Evolutionary conservation across 1,140 invertebrate species (phyloP).

Genomic region (Popillia japonica): DNA sequence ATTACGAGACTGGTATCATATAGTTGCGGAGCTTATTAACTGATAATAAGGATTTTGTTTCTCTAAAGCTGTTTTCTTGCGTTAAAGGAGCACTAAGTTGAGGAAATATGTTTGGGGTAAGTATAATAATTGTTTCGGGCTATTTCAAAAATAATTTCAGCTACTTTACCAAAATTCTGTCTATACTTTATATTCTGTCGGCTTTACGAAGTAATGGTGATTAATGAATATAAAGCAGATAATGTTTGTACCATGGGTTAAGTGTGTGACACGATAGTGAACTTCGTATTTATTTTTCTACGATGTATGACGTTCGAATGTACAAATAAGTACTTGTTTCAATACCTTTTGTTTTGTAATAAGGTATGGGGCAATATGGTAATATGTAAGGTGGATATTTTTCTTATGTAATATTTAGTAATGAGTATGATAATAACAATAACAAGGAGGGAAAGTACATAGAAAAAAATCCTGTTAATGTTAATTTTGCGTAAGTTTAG

Average conservation of each 20-base stretch:
- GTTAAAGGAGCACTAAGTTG: neutral
- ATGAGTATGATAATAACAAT: too few relatives aligned
- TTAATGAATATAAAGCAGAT: slow-evolving; percentile 6
- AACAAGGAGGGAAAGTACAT: too few relatives aligned
- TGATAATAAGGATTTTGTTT: slow-evolving; percentile 1
- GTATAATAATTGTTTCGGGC: neutral
- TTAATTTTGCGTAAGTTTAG: too few relatives aligned
- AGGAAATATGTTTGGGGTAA: neutral
- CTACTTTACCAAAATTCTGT: neutral
- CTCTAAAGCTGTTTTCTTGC: neutral
- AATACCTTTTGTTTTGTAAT: too few relatives aligned
- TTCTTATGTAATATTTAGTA: too few relatives aligned
- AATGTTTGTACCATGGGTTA: neutral
- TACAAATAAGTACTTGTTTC: neutral
- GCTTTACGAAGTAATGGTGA: neutral
- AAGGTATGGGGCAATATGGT: too few relatives aligned
- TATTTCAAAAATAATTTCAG: neutral
- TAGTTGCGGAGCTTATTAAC: neutral
- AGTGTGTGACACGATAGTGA: neutral
- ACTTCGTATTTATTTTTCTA: too few relatives aligned
- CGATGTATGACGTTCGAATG: neutral
- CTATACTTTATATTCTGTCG: too few relatives aligned
- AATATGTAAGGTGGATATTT: too few relatives aligned
- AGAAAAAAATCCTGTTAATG: too few relatives aligned
- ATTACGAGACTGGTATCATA: neutral